phyloP scores from a whole-genome alignment of 1,140 invertebrate species.

The Oedothorax gibbosus region DNA sequence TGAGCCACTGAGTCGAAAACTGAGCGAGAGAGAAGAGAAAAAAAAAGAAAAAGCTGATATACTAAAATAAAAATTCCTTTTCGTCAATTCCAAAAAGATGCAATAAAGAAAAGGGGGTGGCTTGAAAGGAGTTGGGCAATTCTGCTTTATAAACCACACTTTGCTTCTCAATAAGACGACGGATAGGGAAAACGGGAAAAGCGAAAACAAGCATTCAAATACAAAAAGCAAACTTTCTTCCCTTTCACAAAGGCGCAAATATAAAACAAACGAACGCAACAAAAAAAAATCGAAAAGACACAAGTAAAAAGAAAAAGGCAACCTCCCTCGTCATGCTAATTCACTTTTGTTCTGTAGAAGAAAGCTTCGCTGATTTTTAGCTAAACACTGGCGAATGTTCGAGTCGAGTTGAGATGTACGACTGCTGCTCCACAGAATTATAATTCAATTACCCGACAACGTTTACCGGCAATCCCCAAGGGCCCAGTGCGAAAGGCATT shows the following conservation, averaged over 20 bases:
- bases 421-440: constrained; percentile 57
- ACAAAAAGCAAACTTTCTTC: constrained; percentile 57
- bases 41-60: constrained; percentile 13
- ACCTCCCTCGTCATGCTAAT: constrained; percentile 48
- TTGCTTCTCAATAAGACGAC: constrained; percentile 46
- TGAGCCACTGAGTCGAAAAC: constrained; percentile 29
- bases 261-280: constrained; percentile 22
- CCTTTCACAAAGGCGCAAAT: neutral
- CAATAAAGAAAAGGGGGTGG: neutral
- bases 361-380: constrained; percentile 49
- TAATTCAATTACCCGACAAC: constrained; percentile 60
- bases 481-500: constrained; percentile 36
- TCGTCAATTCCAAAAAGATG: constrained; percentile 8
- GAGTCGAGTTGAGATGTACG: constrained; percentile 48
- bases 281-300: constrained; percentile 3
- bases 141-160: constrained; percentile 53
- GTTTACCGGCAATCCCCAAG: constrained; percentile 52
- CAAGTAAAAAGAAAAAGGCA: constrained; percentile 5
- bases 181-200: constrained; percentile 17
- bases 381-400: constrained; percentile 47
- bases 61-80: neutral
- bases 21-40: neutral
- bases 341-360: constrained; percentile 52
- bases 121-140: constrained; percentile 22
- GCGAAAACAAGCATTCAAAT: constrained; percentile 50